Percentiles rank a stretch among this genome's conserved stretches.
Conservation (phyloP, 2,113 vertebrate genomes). For the Agapornis roseicollis region DNA sequence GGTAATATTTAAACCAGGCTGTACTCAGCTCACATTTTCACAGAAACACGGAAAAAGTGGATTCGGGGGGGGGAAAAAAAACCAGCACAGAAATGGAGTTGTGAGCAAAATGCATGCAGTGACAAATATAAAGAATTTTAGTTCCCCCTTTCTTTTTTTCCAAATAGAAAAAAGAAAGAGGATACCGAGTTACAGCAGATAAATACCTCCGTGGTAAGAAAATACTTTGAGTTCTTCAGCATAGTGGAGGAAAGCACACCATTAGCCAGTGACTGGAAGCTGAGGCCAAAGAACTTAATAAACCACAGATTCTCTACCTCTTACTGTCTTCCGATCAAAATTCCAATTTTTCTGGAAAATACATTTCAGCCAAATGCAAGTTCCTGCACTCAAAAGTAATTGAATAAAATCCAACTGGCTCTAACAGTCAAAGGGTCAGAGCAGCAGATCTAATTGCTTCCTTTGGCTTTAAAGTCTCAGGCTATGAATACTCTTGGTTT, state of each 20-base stretch:
- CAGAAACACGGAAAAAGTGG: background rate
- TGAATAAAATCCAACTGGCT: constrained; percentile 16
- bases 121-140: background rate
- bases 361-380: background rate
- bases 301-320: constrained; percentile 1
- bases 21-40: background rate
- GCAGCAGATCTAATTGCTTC: constrained; percentile 19
- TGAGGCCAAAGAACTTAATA: constrained; percentile 32
- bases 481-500: background rate
- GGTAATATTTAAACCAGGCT: background rate
- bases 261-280: background rate
- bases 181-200: background rate
- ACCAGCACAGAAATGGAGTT: background rate
- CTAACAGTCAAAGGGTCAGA: background rate
- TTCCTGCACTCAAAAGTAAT: background rate
- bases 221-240: background rate
- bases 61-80: background rate
- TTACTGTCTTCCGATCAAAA: background rate
- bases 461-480: background rate
- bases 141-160: background rate
- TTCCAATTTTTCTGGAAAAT: background rate
- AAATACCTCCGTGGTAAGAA: background rate
- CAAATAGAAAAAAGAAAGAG: background rate
- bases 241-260: background rate
- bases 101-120: background rate